Conservation (phyloP, 2,888 invertebrate species). For the Drosophila macrospina region DNA sequence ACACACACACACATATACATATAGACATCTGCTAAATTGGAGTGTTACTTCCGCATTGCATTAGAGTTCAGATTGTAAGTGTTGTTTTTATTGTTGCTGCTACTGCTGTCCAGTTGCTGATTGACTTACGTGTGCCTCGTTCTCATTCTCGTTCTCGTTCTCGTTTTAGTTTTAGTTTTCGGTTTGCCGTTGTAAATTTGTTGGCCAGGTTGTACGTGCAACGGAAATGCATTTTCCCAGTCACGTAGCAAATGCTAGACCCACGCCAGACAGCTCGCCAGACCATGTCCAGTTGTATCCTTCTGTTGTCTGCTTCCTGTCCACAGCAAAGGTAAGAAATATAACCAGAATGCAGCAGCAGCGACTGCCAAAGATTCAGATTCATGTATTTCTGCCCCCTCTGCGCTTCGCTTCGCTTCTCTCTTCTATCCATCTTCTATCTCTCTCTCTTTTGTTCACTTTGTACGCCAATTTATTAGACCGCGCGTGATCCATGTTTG, state of each 20-base stretch:
- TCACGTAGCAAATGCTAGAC: slow-evolving; percentile 65
- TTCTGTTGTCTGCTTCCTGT: slow-evolving; percentile 31
- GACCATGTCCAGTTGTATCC: slow-evolving; percentile 35
- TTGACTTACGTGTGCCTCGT: slow-evolving; percentile 79
- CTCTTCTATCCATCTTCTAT: slow-evolving; percentile 6
- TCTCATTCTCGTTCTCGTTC: no score
- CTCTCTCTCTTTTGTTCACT: slow-evolving; percentile 37
- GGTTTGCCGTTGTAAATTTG: slow-evolving; percentile 72
- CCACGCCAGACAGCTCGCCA: slow-evolving; percentile 40
- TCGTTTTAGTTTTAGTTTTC: slow-evolving; percentile 53
- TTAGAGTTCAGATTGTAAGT: slow-evolving; percentile 60
- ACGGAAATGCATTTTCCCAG: slow-evolving; percentile 80
- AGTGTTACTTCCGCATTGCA: slow-evolving; percentile 80
- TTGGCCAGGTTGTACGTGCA: slow-evolving; percentile 67
- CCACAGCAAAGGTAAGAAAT: slow-evolving; percentile 56
- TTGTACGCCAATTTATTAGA: slow-evolving; percentile 70
- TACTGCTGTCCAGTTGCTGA: slow-evolving; percentile 66
- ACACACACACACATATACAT: slow-evolving; percentile 9
- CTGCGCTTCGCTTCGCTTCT: slow-evolving; percentile 10
- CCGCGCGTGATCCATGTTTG: slow-evolving; percentile 69
- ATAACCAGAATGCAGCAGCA: slow-evolving; percentile 49
- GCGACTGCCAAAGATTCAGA: slow-evolving; percentile 50
- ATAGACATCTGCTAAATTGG: slow-evolving; percentile 58
- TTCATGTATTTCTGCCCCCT: slow-evolving; percentile 41
- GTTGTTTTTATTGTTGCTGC: slow-evolving; percentile 29